A percentile compares a stretch with the other conserved stretches of the same genome.
phyloP scores from a whole-genome alignment of 2,797 vertebrate species.

The Selene dorsalis region DNA sequence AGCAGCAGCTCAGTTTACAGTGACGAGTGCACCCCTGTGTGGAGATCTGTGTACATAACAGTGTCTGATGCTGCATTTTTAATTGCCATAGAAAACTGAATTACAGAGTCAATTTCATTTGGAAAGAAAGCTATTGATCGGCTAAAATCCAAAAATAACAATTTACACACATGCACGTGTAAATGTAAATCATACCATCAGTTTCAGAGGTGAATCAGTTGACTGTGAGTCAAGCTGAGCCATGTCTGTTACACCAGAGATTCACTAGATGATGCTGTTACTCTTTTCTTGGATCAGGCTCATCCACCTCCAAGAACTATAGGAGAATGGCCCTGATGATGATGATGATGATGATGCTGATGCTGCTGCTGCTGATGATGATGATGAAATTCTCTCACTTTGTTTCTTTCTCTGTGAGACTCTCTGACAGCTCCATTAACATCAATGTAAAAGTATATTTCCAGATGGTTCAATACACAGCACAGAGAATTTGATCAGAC shows the following conservation, averaged over 20 bases:
- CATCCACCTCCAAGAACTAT: neutral
- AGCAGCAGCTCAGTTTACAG: neutral
- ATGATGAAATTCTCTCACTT: slow-evolving; percentile 9
- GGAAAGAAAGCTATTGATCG: neutral
- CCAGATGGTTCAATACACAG: slow-evolving; percentile 30
- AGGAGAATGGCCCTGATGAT: neutral
- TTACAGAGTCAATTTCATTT: neutral
- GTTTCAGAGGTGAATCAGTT: neutral
- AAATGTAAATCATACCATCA: neutral
- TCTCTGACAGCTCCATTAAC: slow-evolving; percentile 13
- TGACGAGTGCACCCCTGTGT: slow-evolving; percentile 64
- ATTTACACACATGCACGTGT: neutral
- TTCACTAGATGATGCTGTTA: slow-evolving; percentile 82
- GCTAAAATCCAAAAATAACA: neutral
- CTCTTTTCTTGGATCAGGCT: slow-evolving; percentile 49
- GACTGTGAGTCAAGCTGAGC: neutral
- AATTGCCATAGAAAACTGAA: neutral
- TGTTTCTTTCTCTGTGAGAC: slow-evolving; percentile 1
- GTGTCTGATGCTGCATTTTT: neutral
- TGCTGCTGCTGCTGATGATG: too few species aligned
- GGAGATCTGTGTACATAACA: slow-evolving; percentile 37
- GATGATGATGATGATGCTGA: too few species aligned
- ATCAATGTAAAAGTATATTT: slow-evolving; percentile 14
- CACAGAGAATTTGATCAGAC: slow-evolving; percentile 34
- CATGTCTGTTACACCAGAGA: slow-evolving; percentile 50